phyloP scores from a whole-genome alignment of 2,888 invertebrate genomes.

The Mythimna vitellina region DNA sequence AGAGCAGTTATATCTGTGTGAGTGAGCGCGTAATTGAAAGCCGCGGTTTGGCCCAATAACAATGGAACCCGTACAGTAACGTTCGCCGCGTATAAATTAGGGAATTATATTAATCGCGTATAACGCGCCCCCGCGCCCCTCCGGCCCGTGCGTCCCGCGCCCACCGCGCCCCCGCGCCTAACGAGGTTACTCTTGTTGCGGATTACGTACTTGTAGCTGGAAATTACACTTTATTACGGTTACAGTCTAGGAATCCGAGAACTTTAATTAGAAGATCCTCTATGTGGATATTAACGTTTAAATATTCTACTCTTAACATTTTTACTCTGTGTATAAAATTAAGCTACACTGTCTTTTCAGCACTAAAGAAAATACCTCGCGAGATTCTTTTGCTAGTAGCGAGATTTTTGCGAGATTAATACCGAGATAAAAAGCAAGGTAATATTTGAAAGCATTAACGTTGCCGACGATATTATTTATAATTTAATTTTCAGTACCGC shows the following conservation, averaged over 20 bases:
- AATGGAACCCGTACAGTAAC: constrained; percentile 71
- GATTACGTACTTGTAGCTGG: constrained; percentile 66
- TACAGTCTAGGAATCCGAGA: constrained; percentile 63
- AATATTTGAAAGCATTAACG: constrained; percentile 52
- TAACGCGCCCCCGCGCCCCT: constrained; percentile 67
- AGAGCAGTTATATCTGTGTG: constrained; percentile 73
- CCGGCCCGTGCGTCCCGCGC: constrained; percentile 22
- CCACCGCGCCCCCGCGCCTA: constrained; percentile 55
- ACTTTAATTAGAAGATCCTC: constrained; percentile 64
- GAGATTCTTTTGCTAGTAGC: constrained; percentile 24
- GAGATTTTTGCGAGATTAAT: constrained; percentile 51
- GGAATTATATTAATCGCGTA: constrained; percentile 87
- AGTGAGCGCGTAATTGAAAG: constrained; percentile 80
- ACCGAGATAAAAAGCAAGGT: constrained; percentile 49
- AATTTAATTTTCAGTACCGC: constrained; percentile 69
- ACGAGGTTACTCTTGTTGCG: constrained; percentile 71
- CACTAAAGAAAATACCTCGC: constrained; percentile 35
- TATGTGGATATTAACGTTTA: constrained; percentile 52
- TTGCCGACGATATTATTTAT: constrained; percentile 64
- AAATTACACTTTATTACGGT: constrained; percentile 70
- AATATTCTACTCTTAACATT: constrained; percentile 41
- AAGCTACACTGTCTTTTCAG: constrained; percentile 33
- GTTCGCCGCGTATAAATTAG: constrained; percentile 84
- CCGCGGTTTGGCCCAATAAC: constrained; percentile 82
- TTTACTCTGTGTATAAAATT: constrained; percentile 35